These are phyloP conservation scores for Cristatella mucedo DNA, from an alignment of 2,888 invertebrate genomes.

Conservation along the genomic window DNA sequence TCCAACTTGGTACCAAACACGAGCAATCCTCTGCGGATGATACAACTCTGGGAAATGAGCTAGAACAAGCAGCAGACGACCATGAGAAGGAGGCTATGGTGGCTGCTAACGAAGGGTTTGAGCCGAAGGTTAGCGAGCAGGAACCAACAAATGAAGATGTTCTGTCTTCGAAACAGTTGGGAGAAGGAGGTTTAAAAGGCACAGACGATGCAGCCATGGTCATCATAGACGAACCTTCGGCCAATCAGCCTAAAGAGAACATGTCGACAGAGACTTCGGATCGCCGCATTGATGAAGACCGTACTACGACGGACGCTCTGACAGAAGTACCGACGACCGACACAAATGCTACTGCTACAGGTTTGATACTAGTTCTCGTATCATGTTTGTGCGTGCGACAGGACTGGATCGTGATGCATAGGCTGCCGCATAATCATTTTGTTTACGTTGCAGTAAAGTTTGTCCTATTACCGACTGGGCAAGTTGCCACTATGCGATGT, in stretches of 20 bases:
- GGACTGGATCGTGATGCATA: too few relatives aligned
- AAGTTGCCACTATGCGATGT: constrained; percentile 32
- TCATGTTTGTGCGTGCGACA: background rate
- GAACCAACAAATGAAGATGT: too few relatives aligned
- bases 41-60: too few relatives aligned
- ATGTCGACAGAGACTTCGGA: too few relatives aligned
- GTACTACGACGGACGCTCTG: background rate
- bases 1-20: too few relatives aligned
- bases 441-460: constrained; percentile 29
- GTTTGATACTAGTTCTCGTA: constrained; percentile 9
- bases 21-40: too few relatives aligned
- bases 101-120: constrained; percentile 12
- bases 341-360: constrained; percentile 15
- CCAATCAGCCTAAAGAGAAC: too few relatives aligned
- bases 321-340: background rate
- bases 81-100: constrained; percentile 1
- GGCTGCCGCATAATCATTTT: too few relatives aligned
- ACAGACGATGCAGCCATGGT: constrained; percentile 3
- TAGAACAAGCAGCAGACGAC: constrained; percentile 8
- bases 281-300: constrained; percentile 1
- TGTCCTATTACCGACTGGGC: constrained; percentile 34
- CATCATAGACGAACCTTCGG: too few relatives aligned
- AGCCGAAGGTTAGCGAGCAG: too few relatives aligned
- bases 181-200: constrained; percentile 3
- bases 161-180: background rate